Conservation (phyloP, 2,113 vertebrate genomes). For the Cromileptes altivelis region DNA sequence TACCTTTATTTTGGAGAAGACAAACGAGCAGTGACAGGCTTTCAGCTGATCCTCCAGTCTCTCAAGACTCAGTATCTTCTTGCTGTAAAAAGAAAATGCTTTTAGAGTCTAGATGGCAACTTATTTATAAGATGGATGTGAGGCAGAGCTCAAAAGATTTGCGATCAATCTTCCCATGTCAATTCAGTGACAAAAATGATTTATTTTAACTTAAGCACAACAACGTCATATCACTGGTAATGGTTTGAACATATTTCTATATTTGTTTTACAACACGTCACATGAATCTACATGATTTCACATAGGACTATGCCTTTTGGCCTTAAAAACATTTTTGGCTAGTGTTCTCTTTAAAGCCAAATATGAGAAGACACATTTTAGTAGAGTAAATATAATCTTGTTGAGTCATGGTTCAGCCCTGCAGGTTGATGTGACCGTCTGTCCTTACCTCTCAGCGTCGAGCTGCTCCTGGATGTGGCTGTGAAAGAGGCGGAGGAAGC, state of each 20-base stretch:
- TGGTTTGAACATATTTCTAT: background rate
- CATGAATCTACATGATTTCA: slow-evolving; percentile 24
- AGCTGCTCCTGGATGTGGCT: slow-evolving; percentile 87
- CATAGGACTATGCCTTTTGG: slow-evolving; percentile 12
- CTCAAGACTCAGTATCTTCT: slow-evolving; percentile 88
- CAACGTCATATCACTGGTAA: background rate
- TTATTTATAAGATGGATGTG: background rate
- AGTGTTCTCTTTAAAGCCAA: slow-evolving; percentile 35
- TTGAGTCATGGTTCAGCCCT: slow-evolving; percentile 53
- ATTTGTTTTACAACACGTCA: slow-evolving; percentile 19
- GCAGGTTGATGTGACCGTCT: slow-evolving; percentile 32
- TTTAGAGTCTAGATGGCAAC: slow-evolving; percentile 29
- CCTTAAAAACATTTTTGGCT: slow-evolving; percentile 31
- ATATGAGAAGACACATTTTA: slow-evolving; percentile 60
- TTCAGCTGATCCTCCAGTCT: slow-evolving; percentile 95
- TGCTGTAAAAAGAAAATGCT: slow-evolving; percentile 81
- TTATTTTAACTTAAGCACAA: background rate
- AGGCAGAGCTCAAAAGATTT: background rate
- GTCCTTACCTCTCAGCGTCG: slow-evolving; percentile 88
- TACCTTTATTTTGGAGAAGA: slow-evolving; percentile 97
- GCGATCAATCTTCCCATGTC: background rate
- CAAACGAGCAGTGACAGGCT: slow-evolving; percentile 94
- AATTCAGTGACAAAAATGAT: background rate
- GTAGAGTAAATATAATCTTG: slow-evolving; percentile 44
- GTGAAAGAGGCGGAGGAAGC: slow-evolving; percentile 92